Conservation (phyloP, 2,797 vertebrate genomes). For the Eleutherodactylus coqui region DNA sequence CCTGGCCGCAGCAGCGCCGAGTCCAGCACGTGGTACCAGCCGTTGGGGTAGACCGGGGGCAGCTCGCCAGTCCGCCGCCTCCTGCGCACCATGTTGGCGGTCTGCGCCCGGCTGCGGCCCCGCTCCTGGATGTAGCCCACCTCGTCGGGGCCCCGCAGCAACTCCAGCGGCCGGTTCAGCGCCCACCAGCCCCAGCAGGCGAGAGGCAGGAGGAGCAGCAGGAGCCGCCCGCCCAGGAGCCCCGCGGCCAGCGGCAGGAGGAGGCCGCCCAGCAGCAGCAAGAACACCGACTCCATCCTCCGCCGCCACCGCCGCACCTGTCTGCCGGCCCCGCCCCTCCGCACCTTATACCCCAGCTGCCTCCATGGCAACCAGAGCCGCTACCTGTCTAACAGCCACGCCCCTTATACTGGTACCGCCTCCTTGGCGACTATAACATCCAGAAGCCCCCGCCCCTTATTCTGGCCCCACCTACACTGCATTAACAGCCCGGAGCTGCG, state of each 20-base stretch:
- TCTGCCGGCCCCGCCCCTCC: background rate
- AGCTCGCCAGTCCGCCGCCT: conserved; percentile 77
- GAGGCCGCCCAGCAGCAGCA: background rate
- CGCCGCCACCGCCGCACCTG: background rate
- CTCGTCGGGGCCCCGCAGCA: conserved; percentile 74
- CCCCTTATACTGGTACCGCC: too few species aligned
- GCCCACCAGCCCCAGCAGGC: conserved; percentile 72
- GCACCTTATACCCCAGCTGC: conserved; percentile 11
- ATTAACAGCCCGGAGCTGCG: too few species aligned
- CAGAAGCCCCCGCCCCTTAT: too few species aligned
- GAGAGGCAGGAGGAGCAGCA: conserved; percentile 56
- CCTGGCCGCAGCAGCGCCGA: conserved; percentile 76
- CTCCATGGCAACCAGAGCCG: conserved; percentile 31
- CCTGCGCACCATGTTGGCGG: conserved; percentile 77
- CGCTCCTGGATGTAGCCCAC: conserved; percentile 79
- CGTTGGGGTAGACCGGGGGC: conserved; percentile 84
- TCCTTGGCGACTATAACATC: too few species aligned
- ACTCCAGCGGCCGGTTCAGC: conserved; percentile 75
- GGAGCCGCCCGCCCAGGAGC: background rate
- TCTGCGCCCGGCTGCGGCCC: conserved; percentile 74
- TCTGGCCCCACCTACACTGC: too few species aligned
- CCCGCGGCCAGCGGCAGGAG: background rate
- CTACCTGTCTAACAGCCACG: background rate
- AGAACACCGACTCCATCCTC: conserved; percentile 48
- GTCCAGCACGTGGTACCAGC: conserved; percentile 83